Evolutionary conservation across 2,888 invertebrate genomes (phyloP).

Genomic region (Stenodema calcarata): DNA sequence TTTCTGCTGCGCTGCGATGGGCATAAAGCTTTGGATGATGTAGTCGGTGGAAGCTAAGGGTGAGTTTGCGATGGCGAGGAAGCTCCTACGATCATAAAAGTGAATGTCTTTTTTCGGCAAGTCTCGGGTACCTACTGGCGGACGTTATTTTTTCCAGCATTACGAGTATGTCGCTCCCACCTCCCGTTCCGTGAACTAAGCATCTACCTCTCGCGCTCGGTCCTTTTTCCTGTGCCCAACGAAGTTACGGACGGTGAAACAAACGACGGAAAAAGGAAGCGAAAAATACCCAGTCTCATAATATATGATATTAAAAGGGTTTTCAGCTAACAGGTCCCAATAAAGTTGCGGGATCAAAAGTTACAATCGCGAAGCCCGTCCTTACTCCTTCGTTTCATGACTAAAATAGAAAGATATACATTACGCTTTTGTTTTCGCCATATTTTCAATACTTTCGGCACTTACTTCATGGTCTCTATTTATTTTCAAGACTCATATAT

Average conservation of each 20-base stretch:
- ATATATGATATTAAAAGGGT: conserved; percentile 17
- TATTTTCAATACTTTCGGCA: too few relatives aligned
- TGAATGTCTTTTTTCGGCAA: conserved; percentile 18
- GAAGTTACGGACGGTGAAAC: neutral
- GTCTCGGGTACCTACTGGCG: neutral
- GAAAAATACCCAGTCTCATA: neutral
- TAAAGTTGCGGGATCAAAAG: conserved; percentile 6
- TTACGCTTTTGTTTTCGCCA: neutral
- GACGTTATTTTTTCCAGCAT: neutral
- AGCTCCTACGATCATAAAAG: neutral
- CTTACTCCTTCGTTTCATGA: neutral
- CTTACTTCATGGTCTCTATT: too few relatives aligned
- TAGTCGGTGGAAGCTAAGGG: neutral
- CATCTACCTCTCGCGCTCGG: neutral
- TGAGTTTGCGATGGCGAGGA: neutral
- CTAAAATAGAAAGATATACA: neutral
- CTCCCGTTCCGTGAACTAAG: neutral
- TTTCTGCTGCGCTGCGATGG: neutral
- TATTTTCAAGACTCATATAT: too few relatives aligned
- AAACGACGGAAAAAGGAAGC: neutral
- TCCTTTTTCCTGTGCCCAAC: neutral
- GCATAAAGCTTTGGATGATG: conserved; percentile 7
- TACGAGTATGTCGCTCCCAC: neutral
- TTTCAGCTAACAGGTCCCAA: conserved; percentile 4
- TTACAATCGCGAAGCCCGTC: neutral